A percentile compares a stretch with the other conserved stretches of the same genome.
Evolutionary conservation across 1,140 invertebrate genomes (phyloP).

Genomic region (Brachionus rotundiformis): DNA sequence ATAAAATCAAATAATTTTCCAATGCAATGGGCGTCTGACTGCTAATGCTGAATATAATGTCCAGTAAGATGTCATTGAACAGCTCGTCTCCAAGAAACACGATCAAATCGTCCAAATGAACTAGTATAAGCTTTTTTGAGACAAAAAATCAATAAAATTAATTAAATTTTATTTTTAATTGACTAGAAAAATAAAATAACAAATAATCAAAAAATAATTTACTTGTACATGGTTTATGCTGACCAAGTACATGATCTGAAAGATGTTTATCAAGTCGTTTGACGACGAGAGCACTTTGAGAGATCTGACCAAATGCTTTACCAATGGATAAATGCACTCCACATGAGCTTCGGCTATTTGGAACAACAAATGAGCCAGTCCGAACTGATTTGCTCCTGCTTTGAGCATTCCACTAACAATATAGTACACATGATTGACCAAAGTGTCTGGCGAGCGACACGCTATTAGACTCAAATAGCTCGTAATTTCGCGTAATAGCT

Average conservation of each 20-base stretch:
- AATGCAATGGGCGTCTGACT: neutral
- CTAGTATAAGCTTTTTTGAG: slow-evolving; percentile 26
- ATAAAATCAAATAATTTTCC: slow-evolving; percentile 6
- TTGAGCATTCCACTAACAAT: slow-evolving; percentile 76
- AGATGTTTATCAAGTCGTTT: slow-evolving; percentile 30
- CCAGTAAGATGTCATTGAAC: neutral
- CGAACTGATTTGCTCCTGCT: neutral
- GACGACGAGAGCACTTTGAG: neutral
- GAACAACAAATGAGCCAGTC: slow-evolving; percentile 26
- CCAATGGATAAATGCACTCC: slow-evolving; percentile 41
- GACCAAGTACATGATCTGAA: slow-evolving; percentile 41
- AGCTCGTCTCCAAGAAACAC: slow-evolving; percentile 18
- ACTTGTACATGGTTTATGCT: slow-evolving; percentile 45
- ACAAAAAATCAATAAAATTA: no score
- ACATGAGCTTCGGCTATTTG: slow-evolving; percentile 28
- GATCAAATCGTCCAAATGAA: slow-evolving; percentile 50
- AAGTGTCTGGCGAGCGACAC: slow-evolving; percentile 79
- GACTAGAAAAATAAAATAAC: neutral
- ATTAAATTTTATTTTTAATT: neutral
- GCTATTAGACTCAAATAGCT: slow-evolving; percentile 88
- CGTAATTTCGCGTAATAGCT: slow-evolving; percentile 82
- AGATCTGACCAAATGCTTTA: slow-evolving; percentile 19
- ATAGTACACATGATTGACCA: slow-evolving; percentile 81
- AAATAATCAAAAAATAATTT: neutral
- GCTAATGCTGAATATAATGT: neutral